Percentiles rank a stretch among this genome's conserved stretches.
These are phyloP conservation scores for Lasioglossum albipes DNA, from an alignment of 1,140 invertebrate genomes.

Conservation along the genomic window DNA sequence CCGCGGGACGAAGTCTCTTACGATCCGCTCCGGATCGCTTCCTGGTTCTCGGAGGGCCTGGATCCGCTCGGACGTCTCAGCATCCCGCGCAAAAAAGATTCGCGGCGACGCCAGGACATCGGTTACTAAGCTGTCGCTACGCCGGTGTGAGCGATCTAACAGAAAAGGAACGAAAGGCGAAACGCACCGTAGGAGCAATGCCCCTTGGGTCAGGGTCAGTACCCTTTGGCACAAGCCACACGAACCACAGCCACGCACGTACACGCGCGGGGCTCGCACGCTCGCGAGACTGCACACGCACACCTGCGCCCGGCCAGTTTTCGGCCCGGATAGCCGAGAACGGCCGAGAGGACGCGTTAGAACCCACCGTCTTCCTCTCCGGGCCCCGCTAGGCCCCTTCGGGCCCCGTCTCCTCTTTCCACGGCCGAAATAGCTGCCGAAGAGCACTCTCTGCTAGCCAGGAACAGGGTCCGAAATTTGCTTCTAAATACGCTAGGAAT, in stretches of 20 bases:
- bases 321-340: slow-evolving; percentile 3
- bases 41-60: slow-evolving; percentile 15
- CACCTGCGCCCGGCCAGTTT: slow-evolving; percentile 39
- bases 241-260: slow-evolving; percentile 54
- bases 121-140: slow-evolving; percentile 64
- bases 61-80: background rate
- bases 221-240: slow-evolving; percentile 74
- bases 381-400: background rate
- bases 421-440: background rate
- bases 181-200: slow-evolving; percentile 76
- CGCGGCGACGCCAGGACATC: slow-evolving; percentile 57
- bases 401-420: background rate
- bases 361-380: background rate
- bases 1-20: background rate
- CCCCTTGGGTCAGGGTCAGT: slow-evolving; percentile 78
- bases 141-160: slow-evolving; percentile 73
- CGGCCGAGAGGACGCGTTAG: background rate
- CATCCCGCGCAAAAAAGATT: slow-evolving; percentile 45
- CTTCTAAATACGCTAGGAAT: too few species aligned
- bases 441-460: too few species aligned
- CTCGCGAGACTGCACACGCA: slow-evolving; percentile 36
- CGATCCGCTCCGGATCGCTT: slow-evolving; percentile 13
- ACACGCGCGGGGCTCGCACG: slow-evolving; percentile 15
- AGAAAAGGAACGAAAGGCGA: slow-evolving; percentile 73
- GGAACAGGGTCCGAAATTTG: too few species aligned